A percentile compares a stretch with the other conserved stretches of the same genome.
Conservation (phyloP, 2,888 invertebrate genomes). For the Tiliacea aurago region DNA sequence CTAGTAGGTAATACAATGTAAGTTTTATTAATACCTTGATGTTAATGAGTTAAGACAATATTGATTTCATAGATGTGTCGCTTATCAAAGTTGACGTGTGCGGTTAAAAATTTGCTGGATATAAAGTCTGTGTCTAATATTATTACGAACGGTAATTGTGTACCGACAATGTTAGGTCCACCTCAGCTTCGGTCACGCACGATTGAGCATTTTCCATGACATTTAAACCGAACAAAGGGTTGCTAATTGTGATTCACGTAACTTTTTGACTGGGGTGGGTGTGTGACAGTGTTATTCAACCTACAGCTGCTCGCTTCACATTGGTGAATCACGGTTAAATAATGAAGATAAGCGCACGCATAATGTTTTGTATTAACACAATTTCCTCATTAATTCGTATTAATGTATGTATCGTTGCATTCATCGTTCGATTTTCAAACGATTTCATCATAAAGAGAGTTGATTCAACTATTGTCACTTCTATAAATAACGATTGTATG, state of each 20-base stretch:
- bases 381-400: conserved; percentile 58
- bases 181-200: conserved; percentile 67
- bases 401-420: conserved; percentile 48
- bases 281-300: conserved; percentile 36
- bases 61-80: conserved; percentile 38
- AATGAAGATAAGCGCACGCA: conserved; percentile 40
- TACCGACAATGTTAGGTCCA: conserved; percentile 53
- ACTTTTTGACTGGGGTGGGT: conserved; percentile 61
- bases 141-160: conserved; percentile 56
- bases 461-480: conserved; percentile 27
- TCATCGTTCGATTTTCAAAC: conserved; percentile 37
- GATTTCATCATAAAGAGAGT: conserved; percentile 38
- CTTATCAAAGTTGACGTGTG: conserved; percentile 50
- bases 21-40: conserved; percentile 46
- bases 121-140: conserved; percentile 46
- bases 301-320: conserved; percentile 53
- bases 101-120: conserved; percentile 32
- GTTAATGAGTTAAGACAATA: conserved; percentile 53
- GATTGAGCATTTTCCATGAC: conserved; percentile 66
- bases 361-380: conserved; percentile 52
- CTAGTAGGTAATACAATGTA: conserved; percentile 29
- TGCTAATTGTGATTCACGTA: conserved; percentile 64
- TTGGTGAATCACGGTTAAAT: conserved; percentile 55
- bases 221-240: conserved; percentile 64
- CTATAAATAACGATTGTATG: conserved; percentile 17